Evolutionary conservation across 2,888 invertebrate species (phyloP).

Genomic region (Oxytorus armatus): DNA sequence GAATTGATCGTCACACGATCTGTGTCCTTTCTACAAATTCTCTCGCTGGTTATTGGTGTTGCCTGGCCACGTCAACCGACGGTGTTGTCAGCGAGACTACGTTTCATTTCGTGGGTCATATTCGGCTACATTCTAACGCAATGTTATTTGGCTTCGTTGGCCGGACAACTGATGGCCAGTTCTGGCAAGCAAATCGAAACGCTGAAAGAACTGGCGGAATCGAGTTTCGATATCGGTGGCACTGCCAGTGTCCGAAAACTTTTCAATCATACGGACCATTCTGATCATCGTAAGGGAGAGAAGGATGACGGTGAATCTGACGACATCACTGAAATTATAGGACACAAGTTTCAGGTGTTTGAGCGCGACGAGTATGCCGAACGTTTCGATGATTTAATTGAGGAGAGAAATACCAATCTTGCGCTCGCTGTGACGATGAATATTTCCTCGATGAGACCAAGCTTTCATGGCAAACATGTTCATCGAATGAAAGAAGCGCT

Average conservation of each 20-base stretch:
- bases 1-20: conserved; percentile 71
- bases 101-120: conserved; percentile 78
- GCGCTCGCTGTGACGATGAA: conserved; percentile 77
- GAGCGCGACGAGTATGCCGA: conserved; percentile 67
- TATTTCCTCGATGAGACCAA: conserved; percentile 68
- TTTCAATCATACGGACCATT: conserved; percentile 50
- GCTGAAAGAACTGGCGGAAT: conserved; percentile 71
- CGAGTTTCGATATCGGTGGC: conserved; percentile 73
- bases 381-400: conserved; percentile 69
- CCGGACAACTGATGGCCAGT: conserved; percentile 76
- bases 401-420: conserved; percentile 68
- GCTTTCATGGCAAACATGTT: conserved; percentile 67
- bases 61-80: conserved; percentile 72
- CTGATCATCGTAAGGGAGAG: conserved; percentile 26
- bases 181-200: conserved; percentile 73
- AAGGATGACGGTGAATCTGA: conserved; percentile 86
- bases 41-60: conserved; percentile 75
- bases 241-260: conserved; percentile 69
- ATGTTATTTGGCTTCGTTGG: conserved; percentile 79
- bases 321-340: conserved; percentile 51
- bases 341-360: conserved; percentile 68
- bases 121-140: conserved; percentile 79
- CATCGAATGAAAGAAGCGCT: conserved; percentile 73
- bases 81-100: conserved; percentile 72
- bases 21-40: conserved; percentile 74